Percentiles rank a stretch among this genome's conserved stretches.
Conservation (phyloP, 2,113 vertebrate species). For the Leiothrix lutea region DNA sequence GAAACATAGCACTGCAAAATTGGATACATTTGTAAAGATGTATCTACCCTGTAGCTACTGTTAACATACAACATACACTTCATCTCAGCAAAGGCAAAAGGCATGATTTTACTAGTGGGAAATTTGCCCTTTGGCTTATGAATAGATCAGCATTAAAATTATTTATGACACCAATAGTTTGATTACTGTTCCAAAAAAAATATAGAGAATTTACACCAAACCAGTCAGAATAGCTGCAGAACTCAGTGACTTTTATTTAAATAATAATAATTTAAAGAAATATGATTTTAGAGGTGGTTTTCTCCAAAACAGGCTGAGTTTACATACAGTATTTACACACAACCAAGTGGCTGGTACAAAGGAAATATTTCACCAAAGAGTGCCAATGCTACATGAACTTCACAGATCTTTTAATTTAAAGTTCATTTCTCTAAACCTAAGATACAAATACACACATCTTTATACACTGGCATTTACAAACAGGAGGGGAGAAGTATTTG, state of each 20-base stretch:
- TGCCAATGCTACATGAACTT: not conserved
- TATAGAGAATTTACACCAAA: not conserved
- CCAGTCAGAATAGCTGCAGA: not conserved
- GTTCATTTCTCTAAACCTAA: not conserved
- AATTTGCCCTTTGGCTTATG: conserved; percentile 9
- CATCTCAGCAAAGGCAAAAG: not conserved
- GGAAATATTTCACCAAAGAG: not conserved
- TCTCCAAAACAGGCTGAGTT: not conserved
- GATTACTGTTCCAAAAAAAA: conserved; percentile 17
- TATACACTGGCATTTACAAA: not conserved
- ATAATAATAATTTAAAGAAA: not conserved
- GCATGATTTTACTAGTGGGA: not conserved
- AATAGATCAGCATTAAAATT: conserved; percentile 30
- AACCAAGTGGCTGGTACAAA: not conserved
- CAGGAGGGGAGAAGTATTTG: not conserved
- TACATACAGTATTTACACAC: not conserved
- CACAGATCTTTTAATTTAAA: not conserved
- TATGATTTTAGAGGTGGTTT: not conserved
- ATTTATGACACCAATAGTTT: conserved; percentile 11
- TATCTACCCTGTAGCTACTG: not conserved
- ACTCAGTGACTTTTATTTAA: not conserved
- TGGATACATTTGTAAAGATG: not conserved
- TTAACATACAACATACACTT: not conserved
- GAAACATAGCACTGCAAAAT: not conserved
- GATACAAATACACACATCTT: not conserved